Evolutionary conservation across 2,113 vertebrate genomes (phyloP), one percentile per base, ranked within the genome.

Genomic region (Sphaerodactylus townsendi): DNA sequence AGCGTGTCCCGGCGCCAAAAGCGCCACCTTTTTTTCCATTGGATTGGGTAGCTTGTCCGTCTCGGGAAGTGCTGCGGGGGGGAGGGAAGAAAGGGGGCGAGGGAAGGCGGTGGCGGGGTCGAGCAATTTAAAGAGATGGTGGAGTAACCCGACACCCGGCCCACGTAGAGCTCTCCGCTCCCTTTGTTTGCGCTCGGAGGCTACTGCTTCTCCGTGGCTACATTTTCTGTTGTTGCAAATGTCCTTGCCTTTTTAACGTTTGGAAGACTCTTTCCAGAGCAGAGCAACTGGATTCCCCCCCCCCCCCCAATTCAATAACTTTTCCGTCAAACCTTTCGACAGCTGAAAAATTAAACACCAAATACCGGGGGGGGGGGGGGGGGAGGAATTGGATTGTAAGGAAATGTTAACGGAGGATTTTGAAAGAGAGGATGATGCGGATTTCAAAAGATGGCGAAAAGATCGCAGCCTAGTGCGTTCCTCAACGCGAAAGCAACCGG

Each of bases 171-270:
- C 13, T 35, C 53, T 71, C 77, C 28, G n/a, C 76, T 85, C 6
- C 65, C 89, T 92, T 93, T 93, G 92, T 93, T 85, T 92, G 85
- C 70, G 21, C 79, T 30, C 77, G 66, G 37, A 10, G 44, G 75
- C 68, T 1, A 79, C 33, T 82, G 23, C 2, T 62, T 3, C 1
- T 74, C 50, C 65, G 35, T 5, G 2, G 0, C 25, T 19, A 33
- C 35, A 14, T 79, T 53, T 23, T 39, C 75, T 66, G 1, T 8
- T 73, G n/a, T 4, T 1, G 0, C 46, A 5, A 0, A 44, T 9
- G 2, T 23, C n/a, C 10, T 13, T 44, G 71, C 37, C 0, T 0
- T 6, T n/a, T 15, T 41, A 83, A 10, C 39, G 39, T 85, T 81
- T 62, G 21, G 9, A 41, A 41, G 50, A 69, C 14, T 17, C 35